Base-by-base conservation (phyloP, 2,113 vertebrate genomes). In the Telmatochromis sp. region DNA sequence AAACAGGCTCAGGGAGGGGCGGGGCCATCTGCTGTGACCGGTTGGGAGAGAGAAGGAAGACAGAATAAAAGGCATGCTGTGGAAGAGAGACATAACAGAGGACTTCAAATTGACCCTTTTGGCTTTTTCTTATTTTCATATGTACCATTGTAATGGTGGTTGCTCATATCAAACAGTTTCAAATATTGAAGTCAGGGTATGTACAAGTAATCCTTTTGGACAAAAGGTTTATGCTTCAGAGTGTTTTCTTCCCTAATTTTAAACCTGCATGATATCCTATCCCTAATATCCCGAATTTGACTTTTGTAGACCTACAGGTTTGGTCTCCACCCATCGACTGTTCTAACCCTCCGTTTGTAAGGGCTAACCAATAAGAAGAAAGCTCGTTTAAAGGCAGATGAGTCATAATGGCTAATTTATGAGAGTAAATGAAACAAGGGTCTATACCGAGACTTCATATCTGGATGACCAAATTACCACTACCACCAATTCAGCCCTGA, bases 201-300 rank as follows among this genome's bases (percentile, higher is more conserved):
- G 14, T 31, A 31, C 14, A 60, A 60, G 57, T 60, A 60, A 10
- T 60, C 28, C 14, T 60, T 60, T 31, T 0, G 57, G 57, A 60
- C 28, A 60, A 60, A 60, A 60, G 28, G 2, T 31, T 60, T 60
- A 60, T 2, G 28, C 28, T 60, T 60, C 0, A 33, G 28, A 33
- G 2, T 26, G 13, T 73, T 26, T 73, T 28, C 23, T 45, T 45
- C 23, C 40, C 71, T 75, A 47, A 6, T 47, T 45, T 47, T 75
- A 15, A 28, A 75, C 15, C 23, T 31, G 23, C 2, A 50, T 47
- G 37, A 23, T 26, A 42, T 73, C 65, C 60, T 35, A 65, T 7
- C 60, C 31, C 10, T 35, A 35, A 45, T 23, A 23, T 23, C 19
- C 2, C 35, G 0, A 68, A 68, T 21, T 1, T 45, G 65, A 45